Conservation (phyloP, 2,113 vertebrate species). For the Dendrocopos noguchii region DNA sequence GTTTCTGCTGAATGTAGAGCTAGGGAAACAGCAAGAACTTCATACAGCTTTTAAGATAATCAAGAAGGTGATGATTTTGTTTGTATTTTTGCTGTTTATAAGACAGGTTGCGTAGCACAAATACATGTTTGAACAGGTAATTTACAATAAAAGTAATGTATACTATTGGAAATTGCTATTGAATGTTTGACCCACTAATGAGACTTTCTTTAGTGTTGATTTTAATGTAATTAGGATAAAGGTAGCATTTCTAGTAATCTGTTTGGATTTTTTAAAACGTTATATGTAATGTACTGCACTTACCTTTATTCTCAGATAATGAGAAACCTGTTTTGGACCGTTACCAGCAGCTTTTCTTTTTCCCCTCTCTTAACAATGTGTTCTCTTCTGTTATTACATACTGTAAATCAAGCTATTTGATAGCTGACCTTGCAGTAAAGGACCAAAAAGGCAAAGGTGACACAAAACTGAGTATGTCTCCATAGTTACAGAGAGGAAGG, state of each 20-base stretch:
- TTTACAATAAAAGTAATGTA: not conserved
- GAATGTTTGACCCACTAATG: not conserved
- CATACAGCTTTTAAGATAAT: not conserved
- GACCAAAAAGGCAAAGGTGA: conserved; percentile 66
- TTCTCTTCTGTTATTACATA: conserved; percentile 41
- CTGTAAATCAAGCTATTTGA: conserved; percentile 59
- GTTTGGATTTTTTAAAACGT: not conserved
- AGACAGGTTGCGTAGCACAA: not conserved
- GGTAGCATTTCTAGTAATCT: not conserved
- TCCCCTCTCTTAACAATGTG: conserved; percentile 33
- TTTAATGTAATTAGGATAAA: conserved; percentile 3
- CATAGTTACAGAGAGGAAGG: conserved; percentile 63
- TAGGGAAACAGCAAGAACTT: not conserved
- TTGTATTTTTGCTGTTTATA: not conserved
- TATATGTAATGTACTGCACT: not conserved
- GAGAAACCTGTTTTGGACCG: not conserved
- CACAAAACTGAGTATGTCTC: conserved; percentile 55
- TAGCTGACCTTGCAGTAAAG: conserved; percentile 47
- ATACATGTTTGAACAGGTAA: not conserved
- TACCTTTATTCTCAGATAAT: not conserved
- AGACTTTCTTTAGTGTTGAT: not conserved
- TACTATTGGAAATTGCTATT: not conserved
- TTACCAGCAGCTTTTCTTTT: not conserved
- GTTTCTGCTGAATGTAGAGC: not conserved
- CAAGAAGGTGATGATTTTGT: not conserved